These are phyloP conservation scores for Elymnias hypermnestra DNA, from an alignment of 1,140 invertebrate genomes.

Conservation along the genomic window DNA sequence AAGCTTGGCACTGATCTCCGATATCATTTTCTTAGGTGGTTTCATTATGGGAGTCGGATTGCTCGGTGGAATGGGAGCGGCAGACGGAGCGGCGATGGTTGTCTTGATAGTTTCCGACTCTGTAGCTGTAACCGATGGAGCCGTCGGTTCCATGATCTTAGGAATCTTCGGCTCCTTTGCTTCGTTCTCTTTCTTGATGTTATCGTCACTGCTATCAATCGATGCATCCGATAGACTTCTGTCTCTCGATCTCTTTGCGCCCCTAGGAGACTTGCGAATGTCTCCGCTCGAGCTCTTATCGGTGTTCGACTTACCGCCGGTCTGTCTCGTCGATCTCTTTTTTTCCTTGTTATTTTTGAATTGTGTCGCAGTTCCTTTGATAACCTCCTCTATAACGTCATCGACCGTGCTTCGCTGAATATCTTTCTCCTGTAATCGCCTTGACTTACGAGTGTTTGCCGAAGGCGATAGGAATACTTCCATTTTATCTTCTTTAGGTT, in stretches of 20 bases:
- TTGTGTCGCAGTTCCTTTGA: constrained; percentile 77
- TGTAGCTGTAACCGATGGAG: constrained; percentile 7
- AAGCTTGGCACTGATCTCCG: constrained; percentile 63
- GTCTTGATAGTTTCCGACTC: constrained; percentile 26
- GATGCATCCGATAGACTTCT: constrained; percentile 80
- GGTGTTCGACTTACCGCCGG: constrained; percentile 36
- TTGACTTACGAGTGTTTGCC: constrained; percentile 85
- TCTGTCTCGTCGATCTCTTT: constrained; percentile 54
- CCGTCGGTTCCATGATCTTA: constrained; percentile 34
- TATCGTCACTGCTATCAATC: constrained; percentile 78
- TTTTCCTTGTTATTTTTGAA: constrained; percentile 47
- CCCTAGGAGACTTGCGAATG: constrained; percentile 79
- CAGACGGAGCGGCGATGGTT: constrained; percentile 3
- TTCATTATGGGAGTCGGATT: constrained; percentile 52
- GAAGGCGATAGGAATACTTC: constrained; percentile 80
- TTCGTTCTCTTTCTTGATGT: constrained; percentile 46
- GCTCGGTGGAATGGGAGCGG: constrained; percentile 7
- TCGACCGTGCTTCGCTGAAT: constrained; percentile 84
- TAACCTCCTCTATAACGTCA: constrained; percentile 91
- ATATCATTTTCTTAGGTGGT: constrained; percentile 71
- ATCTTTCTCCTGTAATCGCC: constrained; percentile 87
- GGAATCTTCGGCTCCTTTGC: constrained; percentile 46
- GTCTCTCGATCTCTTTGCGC: constrained; percentile 76
- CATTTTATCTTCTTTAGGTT: constrained; percentile 75
- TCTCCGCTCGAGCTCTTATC: constrained; percentile 57